A percentile compares a stretch with the other conserved stretches of the same genome.
Conservation (phyloP, 2,113 vertebrate genomes). For the Microtus oregoni region DNA sequence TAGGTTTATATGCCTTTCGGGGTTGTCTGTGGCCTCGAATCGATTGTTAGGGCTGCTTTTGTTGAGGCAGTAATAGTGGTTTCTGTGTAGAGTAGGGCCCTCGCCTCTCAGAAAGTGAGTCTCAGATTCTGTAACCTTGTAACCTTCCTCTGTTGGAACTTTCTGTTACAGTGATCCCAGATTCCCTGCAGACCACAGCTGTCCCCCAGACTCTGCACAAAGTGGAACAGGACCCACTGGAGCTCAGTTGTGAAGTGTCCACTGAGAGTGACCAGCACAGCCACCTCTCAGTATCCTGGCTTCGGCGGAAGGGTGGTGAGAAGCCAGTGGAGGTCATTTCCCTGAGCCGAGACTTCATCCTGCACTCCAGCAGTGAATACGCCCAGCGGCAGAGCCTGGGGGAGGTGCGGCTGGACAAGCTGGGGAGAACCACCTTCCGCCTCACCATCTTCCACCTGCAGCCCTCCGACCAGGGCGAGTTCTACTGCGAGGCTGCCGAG, state of each 20-base stretch:
- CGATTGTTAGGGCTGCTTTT: rapidly evolving
- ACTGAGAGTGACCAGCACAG: conserved; percentile 94
- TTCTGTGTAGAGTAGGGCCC: neutral
- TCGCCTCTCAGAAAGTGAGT: rapidly evolving
- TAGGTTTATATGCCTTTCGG: neutral
- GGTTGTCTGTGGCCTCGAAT: neutral
- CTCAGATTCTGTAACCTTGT: neutral
- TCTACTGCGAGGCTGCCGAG: conserved; percentile 96
- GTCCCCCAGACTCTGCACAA: conserved; percentile 93
- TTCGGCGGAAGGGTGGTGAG: conserved; percentile 89
- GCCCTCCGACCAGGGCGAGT: conserved; percentile 94
- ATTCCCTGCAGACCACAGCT: conserved; percentile 89
- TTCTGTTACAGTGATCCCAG: conserved; percentile 93
- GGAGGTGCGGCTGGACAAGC: conserved; percentile 95
- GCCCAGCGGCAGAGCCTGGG: conserved; percentile 94
- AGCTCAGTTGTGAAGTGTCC: conserved; percentile 94
- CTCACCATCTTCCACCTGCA: conserved; percentile 97
- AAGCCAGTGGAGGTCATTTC: conserved; percentile 92
- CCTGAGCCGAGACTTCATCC: conserved; percentile 93
- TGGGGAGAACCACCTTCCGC: conserved; percentile 91
- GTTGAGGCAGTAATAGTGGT: neutral
- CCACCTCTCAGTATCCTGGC: conserved; percentile 96
- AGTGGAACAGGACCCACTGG: conserved; percentile 94
- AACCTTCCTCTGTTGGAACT: rapidly evolving
- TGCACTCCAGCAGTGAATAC: conserved; percentile 91